These are phyloP conservation scores for Ochotona princeps DNA, from an alignment of 2,113 vertebrate species.

Conservation along the genomic window DNA sequence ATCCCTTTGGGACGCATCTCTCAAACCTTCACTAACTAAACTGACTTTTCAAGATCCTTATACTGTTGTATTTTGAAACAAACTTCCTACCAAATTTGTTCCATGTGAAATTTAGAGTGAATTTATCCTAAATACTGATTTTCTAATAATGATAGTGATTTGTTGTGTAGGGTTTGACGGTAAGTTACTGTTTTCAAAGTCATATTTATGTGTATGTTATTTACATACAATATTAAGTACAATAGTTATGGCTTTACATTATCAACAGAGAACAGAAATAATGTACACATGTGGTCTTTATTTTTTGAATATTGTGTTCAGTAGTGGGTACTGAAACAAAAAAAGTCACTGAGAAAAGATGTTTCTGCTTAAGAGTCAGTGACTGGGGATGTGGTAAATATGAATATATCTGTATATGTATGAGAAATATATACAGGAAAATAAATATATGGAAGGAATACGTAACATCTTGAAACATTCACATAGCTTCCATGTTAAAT, in stretches of 20 bases:
- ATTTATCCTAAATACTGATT: background rate
- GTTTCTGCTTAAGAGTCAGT: background rate
- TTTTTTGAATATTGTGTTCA: background rate
- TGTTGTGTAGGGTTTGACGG: background rate
- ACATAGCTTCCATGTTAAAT: background rate
- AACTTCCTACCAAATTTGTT: background rate
- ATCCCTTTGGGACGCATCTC: background rate
- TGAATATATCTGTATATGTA: background rate
- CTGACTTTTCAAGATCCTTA: background rate
- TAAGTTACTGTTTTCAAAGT: background rate
- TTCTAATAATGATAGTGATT: background rate
- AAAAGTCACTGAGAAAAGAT: background rate
- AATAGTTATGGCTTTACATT: background rate
- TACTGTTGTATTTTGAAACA: background rate
- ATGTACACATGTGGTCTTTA: background rate
- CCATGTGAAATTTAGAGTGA: background rate
- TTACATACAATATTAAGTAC: background rate
- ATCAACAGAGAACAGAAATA: background rate
- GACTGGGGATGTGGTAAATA: background rate
- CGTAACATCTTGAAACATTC: background rate
- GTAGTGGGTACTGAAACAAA: background rate
- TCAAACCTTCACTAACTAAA: background rate
- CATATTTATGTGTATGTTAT: background rate
- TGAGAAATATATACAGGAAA: background rate
- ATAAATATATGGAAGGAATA: background rate